Evolutionary conservation across 2,113 vertebrate species (phyloP), one percentile per base, ranked within the genome.

Genomic region (Plectropomus leopardus): DNA sequence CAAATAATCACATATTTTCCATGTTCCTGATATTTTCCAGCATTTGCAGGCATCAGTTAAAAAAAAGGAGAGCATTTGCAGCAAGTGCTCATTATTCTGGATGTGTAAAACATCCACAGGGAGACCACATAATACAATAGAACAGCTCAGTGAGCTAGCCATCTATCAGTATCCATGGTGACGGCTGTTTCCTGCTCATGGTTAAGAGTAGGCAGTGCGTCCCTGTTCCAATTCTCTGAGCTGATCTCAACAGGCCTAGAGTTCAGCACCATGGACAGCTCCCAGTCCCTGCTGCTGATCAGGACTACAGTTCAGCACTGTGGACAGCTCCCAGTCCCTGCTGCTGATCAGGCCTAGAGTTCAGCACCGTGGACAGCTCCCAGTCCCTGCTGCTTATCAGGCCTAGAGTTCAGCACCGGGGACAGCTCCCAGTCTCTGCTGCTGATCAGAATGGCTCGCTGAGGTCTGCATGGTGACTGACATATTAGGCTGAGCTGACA

Each of bases 191-290:
- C 10, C 36, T 26, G 45, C 26, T 53, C 16, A 47, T 8, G 21
- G 30, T 1, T 7, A 2, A 51, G 24, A 59, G 23, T 5, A 6
- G 4, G 1, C 15, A 24, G 24, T 2, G 21, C 5, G 5, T 21
- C 26, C 14, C n/a, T 48, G 5, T 19, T 36, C 13, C 1, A 34
- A 5, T n/a, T 30, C 1, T 40, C 2, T 24, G 23, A 28, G 13
- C 54, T 16, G 3, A 8, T 34, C 14, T 26, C 16, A 45, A 36
- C 36, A 61, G 42, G 30, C 23, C 64, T 15, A 2, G 26, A 21
- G 54, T 74, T 86, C 83, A 91, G 89, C 55, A 86, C 89, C 75
- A 59, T 0, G 81, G 78, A 84, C 59, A 91, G 85, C 54, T 69
- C 75, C 42, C 0, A 0, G 15, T 15, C 16, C 21, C 30, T 53